Evolutionary conservation across 1,140 invertebrate genomes (phyloP), one percentile per base, ranked within the genome.

Genomic region (Drosophila ogumai): DNA sequence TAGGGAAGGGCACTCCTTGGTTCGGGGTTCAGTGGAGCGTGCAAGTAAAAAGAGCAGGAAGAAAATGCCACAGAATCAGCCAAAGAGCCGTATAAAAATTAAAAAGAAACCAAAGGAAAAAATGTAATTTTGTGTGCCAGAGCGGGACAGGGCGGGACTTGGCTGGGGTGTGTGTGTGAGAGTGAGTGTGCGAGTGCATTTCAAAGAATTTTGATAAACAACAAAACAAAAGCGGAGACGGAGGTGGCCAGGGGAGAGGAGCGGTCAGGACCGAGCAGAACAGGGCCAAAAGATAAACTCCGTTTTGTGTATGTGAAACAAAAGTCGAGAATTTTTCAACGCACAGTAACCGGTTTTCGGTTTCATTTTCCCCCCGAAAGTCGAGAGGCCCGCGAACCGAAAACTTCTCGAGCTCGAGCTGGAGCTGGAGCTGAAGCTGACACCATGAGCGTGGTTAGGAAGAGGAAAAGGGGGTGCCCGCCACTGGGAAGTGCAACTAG

Each of bases 161-260:
- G 22, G 49, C 1, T 58, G 49, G 65, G 49, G 54, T 36, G 36
- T 55, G 54, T 36, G 36, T 55, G 41, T 41, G 31, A 36, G 31
- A 38, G 47, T 52, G 47, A 49, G 58, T 56, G 69, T 64, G 71
- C 82, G 84, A 88, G 63, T 80, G 84, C 82, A 88, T 87, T 87
- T 87, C 82, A 87, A 87, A 87, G 82, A 87, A 87, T 88, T 87
- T 88, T 79, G 81, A 87, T 87, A 88, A 87, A 88, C 75, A 88
- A 87, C 77, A 71, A 64, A 44, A 52, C 32, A 71, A 63, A 44
- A 47, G 28, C 25, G 5, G 25, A 28, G 25, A 28, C 25, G 25
- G 25, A 28, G 25, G 0, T 28, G 25, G 25, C 50, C 57, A 36
- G 71, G 17, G 57, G 56, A 41, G 38, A 63, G 38, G 25, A 32